Base-by-base conservation (phyloP, 2,113 vertebrate species). In the Prinia subflava region DNA sequence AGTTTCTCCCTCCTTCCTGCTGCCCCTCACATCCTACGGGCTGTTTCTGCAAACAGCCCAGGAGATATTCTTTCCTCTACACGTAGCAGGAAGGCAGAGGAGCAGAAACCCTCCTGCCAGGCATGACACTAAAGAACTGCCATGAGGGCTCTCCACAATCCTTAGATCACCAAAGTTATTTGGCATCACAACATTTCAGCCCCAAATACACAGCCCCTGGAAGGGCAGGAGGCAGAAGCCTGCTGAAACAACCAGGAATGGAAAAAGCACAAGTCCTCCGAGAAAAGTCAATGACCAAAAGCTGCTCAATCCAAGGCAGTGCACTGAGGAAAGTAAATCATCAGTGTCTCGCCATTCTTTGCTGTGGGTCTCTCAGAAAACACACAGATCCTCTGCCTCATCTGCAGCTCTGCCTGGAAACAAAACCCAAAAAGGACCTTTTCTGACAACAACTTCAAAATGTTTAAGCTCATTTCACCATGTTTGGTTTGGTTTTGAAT, bases 401-500 rank as follows among this genome's bases (percentile, higher is more conserved):
- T 47, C 69, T 15, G 27, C 42, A 65, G 20, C 65, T 92, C 79
- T 90, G 79, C 46, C 50, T 46, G 18, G 65, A 92, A 81, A 90
- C 37, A 83, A 94, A 94, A 76, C 63, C 42, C n/a, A 46, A 83
- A 85, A 79, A 65, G 49, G 56, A 33, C 28, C 13, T 94, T 93
- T 88, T 50, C 79, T 87, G 64, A 83, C 67, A 91, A 67, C 67
- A 69, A 10, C 41, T 87, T 87, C 33, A 57, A 78, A 85, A 87
- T 35, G n/a, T 69, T 81, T 64, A 92, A 77, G 35, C 27, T 85
- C 44, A 35, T 89, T 95, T 90, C 78, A 83, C 15, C 7, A 2
- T 86, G 74, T 87, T 95, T 92, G 91, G 69, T 95, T 95, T 77
- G 80, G 52, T 95, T 89, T 87, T 87, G 59, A 91, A 89, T 71